Conservation (phyloP, 1,140 invertebrate species). For the Listronotus oregonensis region DNA sequence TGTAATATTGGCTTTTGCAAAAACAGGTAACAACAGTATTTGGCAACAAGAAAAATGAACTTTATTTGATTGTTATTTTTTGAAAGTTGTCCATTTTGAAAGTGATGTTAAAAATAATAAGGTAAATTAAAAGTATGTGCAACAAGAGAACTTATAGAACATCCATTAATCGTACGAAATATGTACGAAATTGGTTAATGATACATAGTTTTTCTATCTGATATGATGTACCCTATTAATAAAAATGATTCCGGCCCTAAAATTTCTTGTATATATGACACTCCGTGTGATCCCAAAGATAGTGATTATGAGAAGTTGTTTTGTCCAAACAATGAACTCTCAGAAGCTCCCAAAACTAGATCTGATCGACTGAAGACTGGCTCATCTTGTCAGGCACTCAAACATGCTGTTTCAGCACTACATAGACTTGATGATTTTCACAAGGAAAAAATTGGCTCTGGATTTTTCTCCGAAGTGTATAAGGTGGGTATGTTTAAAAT, state of each 20-base stretch:
- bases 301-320: constrained; percentile 52
- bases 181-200: constrained; percentile 56
- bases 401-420: constrained; percentile 87
- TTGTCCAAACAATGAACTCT: constrained; percentile 55
- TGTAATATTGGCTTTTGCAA: not conserved
- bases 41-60: constrained; percentile 8
- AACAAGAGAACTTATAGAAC: constrained; percentile 41
- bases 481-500: constrained; percentile 85
- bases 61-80: constrained; percentile 8
- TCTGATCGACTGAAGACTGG: constrained; percentile 71
- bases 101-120: constrained; percentile 28
- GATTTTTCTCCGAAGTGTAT: constrained; percentile 96
- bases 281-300: constrained; percentile 53
- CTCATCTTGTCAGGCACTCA: constrained; percentile 78
- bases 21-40: constrained; percentile 4
- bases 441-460: constrained; percentile 89
- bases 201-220: constrained; percentile 44
- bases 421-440: constrained; percentile 93
- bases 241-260: constrained; percentile 45
- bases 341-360: constrained; percentile 48
- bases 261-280: constrained; percentile 54
- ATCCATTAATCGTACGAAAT: constrained; percentile 47
- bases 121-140: constrained; percentile 50
- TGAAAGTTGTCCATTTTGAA: constrained; percentile 8
- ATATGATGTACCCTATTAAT: constrained; percentile 49